phyloP scores from a whole-genome alignment of 1,140 invertebrate species.

The Plodia interpunctella region DNA sequence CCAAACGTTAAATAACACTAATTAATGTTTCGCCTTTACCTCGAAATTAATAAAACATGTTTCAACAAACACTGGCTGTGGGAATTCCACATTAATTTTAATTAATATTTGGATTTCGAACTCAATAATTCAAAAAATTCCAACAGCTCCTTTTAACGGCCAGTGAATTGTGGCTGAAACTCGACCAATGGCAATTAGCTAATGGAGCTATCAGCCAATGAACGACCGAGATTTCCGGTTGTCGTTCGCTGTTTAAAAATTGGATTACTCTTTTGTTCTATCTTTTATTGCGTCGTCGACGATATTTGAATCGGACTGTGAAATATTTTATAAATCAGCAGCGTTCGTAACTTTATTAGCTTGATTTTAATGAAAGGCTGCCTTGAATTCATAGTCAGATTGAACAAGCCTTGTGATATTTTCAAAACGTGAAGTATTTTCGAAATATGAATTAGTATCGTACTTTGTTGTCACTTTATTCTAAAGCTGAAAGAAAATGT shows the following conservation, averaged over 20 bases:
- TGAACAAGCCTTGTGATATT: too few species aligned
- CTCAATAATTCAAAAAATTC: neutral
- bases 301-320: neutral
- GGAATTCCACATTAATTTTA: neutral
- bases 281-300: neutral
- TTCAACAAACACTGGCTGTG: neutral
- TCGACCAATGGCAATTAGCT: conserved; percentile 17
- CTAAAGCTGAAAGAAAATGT: too few species aligned
- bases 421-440: too few species aligned
- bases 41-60: neutral
- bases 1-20: too few species aligned
- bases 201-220: conserved; percentile 14
- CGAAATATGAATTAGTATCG: too few species aligned
- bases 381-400: too few species aligned
- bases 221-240: conserved; percentile 6
- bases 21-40: too few species aligned
- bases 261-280: conserved; percentile 7
- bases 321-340: neutral
- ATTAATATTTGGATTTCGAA: conserved; percentile 13
- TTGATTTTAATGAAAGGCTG: neutral
- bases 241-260: conserved; percentile 11
- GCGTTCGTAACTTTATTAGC: neutral
- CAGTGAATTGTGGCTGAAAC: conserved; percentile 9
- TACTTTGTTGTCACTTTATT: too few species aligned
- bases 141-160: neutral